phyloP scores from a whole-genome alignment of 2,888 invertebrate species.

The Drosophila picticornis region DNA sequence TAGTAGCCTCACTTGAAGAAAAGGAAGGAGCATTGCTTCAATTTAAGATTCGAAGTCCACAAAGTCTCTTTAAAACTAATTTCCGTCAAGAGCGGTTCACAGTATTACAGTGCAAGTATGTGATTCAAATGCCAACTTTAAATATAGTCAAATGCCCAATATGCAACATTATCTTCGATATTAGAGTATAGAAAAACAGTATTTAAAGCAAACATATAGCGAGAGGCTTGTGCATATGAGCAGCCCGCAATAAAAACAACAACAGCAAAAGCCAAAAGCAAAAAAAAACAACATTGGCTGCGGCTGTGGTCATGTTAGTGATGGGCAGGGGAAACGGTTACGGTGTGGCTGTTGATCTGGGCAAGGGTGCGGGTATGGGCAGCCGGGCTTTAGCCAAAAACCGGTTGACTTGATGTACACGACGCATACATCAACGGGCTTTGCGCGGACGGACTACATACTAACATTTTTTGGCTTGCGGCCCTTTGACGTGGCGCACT shows the following conservation, averaged over 20 bases:
- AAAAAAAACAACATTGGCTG: conserved; percentile 18
- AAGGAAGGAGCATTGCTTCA: neutral
- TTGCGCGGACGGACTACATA: conserved; percentile 7
- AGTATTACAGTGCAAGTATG: neutral
- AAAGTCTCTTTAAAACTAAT: neutral
- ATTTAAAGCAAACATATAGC: conserved; percentile 48
- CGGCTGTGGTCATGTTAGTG: conserved; percentile 38
- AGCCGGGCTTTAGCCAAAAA: conserved; percentile 22
- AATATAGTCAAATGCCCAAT: neutral
- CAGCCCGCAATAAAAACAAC: conserved; percentile 25
- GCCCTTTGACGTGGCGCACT: conserved; percentile 46
- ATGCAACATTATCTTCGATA: neutral
- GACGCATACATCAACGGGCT: conserved; percentile 36
- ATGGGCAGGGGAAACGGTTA: conserved; percentile 2
- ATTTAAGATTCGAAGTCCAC: neutral
- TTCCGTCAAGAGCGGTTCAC: too few species aligned
- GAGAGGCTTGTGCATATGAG: conserved; percentile 45
- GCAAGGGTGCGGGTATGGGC: neutral
- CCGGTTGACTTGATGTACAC: conserved; percentile 54
- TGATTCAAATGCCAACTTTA: neutral
- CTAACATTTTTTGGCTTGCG: conserved; percentile 45
- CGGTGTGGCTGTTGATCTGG: conserved; percentile 42
- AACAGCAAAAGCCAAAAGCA: conserved; percentile 24
- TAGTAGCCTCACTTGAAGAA: neutral
- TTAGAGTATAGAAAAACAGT: conserved; percentile 20